These are phyloP conservation scores for Holotrichia oblita DNA, from an alignment of 1,140 invertebrate genomes.

Conservation along the genomic window DNA sequence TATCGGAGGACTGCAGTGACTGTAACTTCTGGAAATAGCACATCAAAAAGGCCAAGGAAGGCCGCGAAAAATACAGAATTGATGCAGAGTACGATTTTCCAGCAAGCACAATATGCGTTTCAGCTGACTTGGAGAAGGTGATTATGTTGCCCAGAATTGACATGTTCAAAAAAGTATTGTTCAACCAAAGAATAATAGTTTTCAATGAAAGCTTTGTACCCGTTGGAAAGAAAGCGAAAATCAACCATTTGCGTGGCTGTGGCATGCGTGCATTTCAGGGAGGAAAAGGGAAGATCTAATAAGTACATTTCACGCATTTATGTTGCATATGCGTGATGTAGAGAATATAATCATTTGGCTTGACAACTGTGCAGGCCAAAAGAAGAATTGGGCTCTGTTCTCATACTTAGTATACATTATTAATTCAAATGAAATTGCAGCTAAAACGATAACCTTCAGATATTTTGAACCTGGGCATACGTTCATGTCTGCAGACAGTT, in stretches of 20 bases:
- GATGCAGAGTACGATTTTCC: too few relatives aligned
- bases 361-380: constrained; percentile 52
- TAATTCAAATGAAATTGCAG: constrained; percentile 24
- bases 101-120: too few relatives aligned
- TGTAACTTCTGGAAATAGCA: too few relatives aligned
- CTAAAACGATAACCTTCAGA: constrained; percentile 27
- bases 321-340: constrained; percentile 43
- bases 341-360: constrained; percentile 49
- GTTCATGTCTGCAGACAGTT: constrained; percentile 34
- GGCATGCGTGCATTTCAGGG: constrained; percentile 48
- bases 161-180: constrained; percentile 49
- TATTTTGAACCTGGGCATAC: constrained; percentile 38
- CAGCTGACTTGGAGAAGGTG: too few relatives aligned
- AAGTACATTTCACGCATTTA: constrained; percentile 48
- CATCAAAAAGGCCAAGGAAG: too few relatives aligned
- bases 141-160: constrained; percentile 42
- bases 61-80: too few relatives aligned
- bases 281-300: constrained; percentile 50
- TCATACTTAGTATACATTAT: constrained; percentile 47
- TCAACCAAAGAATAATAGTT: constrained; percentile 47
- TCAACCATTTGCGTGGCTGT: constrained; percentile 36
- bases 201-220: constrained; percentile 52
- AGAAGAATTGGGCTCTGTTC: constrained; percentile 55
- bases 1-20: too few relatives aligned
- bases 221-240: constrained; percentile 44